Evolutionary conservation across 2,888 invertebrate genomes (phyloP).

Genomic region (Heteropelma amictum): DNA sequence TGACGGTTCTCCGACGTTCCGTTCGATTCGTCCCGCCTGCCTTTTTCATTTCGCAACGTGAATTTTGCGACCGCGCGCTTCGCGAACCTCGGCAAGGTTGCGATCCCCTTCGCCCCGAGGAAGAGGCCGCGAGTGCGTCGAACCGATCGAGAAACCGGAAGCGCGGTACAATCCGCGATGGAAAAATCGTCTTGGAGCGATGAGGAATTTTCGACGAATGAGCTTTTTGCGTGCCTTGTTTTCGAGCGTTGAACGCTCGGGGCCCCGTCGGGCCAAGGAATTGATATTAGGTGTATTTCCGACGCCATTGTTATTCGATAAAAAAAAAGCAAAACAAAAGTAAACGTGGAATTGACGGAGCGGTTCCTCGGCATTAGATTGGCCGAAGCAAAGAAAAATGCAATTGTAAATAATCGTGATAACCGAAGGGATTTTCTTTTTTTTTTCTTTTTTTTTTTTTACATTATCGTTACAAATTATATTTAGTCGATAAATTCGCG

Average conservation of each 20-base stretch:
- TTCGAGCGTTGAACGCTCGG: neutral
- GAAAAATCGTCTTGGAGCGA: too few relatives aligned
- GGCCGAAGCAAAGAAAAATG: neutral
- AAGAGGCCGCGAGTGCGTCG: too few relatives aligned
- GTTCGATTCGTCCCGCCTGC: neutral
- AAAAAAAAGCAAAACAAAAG: too few relatives aligned
- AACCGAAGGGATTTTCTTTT: too few relatives aligned
- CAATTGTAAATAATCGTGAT: constrained; percentile 3
- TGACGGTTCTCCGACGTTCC: too few relatives aligned
- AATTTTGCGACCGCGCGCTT: neutral
- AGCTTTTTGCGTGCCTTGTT: neutral
- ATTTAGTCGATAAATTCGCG: constrained; percentile 1
- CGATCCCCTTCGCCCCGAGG: neutral
- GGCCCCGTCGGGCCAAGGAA: neutral
- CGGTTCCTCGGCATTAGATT: too few relatives aligned
- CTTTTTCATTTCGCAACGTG: neutral
- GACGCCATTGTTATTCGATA: neutral
- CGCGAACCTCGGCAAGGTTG: too few relatives aligned
- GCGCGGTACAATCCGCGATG: neutral
- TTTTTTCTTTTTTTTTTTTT: neutral
- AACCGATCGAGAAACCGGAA: neutral
- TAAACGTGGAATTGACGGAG: too few relatives aligned
- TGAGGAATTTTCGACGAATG: too few relatives aligned
- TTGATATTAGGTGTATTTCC: constrained; percentile 3
- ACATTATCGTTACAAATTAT: neutral